A percentile compares a stretch with the other conserved stretches of the same genome.
Evolutionary conservation across 2,888 invertebrate genomes (phyloP).

Genomic region (Pandemis cinnamomeana): DNA sequence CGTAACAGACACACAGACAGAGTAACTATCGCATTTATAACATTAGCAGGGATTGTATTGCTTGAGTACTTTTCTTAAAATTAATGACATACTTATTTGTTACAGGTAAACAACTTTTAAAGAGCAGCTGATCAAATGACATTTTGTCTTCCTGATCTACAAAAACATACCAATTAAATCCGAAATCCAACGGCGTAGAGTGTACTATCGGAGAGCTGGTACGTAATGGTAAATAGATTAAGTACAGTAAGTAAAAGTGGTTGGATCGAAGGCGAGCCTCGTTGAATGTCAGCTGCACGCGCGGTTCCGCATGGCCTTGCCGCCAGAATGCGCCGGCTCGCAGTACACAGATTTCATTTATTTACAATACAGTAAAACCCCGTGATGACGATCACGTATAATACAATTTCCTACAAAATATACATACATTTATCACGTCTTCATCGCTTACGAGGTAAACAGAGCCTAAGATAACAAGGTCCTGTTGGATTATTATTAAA

Average conservation of each 20-base stretch:
- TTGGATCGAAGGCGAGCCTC: slow-evolving; percentile 61
- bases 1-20: too few relatives aligned
- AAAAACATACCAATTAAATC: not conserved
- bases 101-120: slow-evolving; percentile 32
- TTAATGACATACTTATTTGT: slow-evolving; percentile 23
- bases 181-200: not conserved
- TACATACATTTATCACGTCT: too few relatives aligned
- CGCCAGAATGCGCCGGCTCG: slow-evolving; percentile 23
- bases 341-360: slow-evolving; percentile 2
- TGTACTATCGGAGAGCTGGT: not conserved
- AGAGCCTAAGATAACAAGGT: too few relatives aligned
- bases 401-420: too few relatives aligned
- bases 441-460: too few relatives aligned
- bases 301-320: slow-evolving; percentile 68
- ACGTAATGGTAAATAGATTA: slow-evolving; percentile 11
- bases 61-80: not conserved
- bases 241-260: slow-evolving; percentile 48
- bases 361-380: too few relatives aligned
- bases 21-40: too few relatives aligned
- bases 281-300: slow-evolving; percentile 43
- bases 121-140: slow-evolving; percentile 7
- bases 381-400: too few relatives aligned
- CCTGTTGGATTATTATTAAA: too few relatives aligned
- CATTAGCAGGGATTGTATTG: not conserved
- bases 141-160: not conserved